These are phyloP conservation scores for Pan paniscus DNA, from an alignment of 2,113 vertebrate species.

Conservation along the genomic window DNA sequence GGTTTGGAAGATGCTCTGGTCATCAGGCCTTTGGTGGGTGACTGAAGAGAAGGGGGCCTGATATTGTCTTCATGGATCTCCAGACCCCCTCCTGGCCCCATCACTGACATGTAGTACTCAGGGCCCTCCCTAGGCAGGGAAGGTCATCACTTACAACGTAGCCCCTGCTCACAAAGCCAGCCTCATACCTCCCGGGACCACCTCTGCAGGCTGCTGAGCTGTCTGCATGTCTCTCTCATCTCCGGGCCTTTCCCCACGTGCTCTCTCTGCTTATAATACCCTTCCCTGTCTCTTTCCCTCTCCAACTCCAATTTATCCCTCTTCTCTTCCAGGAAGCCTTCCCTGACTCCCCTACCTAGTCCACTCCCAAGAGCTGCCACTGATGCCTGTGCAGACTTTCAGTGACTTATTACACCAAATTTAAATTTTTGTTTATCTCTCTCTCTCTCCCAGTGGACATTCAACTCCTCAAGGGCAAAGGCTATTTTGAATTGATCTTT, in stretches of 20 bases:
- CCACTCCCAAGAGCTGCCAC: neutral
- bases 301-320: neutral
- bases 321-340: neutral
- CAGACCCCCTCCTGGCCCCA: neutral
- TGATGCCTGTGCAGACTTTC: neutral
- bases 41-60: neutral
- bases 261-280: neutral
- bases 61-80: neutral
- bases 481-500: neutral
- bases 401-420: neutral
- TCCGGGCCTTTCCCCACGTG: fast-evolving
- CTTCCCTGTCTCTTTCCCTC: neutral
- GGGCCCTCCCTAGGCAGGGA: fast-evolving
- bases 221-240: neutral
- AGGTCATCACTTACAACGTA: too few relatives aligned
- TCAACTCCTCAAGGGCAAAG: neutral
- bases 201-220: neutral
- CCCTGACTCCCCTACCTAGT: neutral
- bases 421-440: neutral
- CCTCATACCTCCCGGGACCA: fast-evolving
- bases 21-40: neutral
- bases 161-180: neutral
- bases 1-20: neutral
- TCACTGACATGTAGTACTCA: fast-evolving
- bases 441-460: neutral